phyloP scores from a whole-genome alignment of 2,888 invertebrate species.

The Sarcophaga rosellei region DNA sequence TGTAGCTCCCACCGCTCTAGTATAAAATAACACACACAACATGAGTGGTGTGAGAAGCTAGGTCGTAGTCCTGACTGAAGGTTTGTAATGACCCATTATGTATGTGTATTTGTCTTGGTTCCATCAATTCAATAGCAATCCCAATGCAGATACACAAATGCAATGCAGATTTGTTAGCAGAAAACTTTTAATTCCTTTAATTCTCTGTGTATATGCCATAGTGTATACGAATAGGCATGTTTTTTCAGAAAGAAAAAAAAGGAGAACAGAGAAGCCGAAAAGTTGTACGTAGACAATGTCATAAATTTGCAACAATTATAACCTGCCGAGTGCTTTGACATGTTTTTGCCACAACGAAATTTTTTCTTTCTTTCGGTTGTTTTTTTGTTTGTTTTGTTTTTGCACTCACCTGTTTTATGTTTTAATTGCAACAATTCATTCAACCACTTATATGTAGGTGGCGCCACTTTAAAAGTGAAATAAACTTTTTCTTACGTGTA shows the following conservation, averaged over 20 bases:
- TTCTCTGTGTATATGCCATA: neutral
- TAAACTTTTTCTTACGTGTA: conserved; percentile 13
- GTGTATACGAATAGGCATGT: neutral
- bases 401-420: conserved; percentile 17
- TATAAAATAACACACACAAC: too few species aligned
- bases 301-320: conserved; percentile 55
- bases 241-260: too few species aligned
- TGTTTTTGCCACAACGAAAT: conserved; percentile 3
- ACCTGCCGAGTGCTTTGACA: conserved; percentile 14
- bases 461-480: conserved; percentile 46
- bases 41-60: too few species aligned
- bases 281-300: conserved; percentile 59
- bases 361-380: neutral
- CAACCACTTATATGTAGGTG: conserved; percentile 60
- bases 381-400: neutral
- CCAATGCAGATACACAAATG: too few species aligned
- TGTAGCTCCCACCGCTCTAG: too few species aligned
- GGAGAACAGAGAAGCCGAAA: neutral
- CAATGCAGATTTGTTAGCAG: too few species aligned
- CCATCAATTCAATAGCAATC: too few species aligned
- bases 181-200: neutral
- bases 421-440: conserved; percentile 63
- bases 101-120: too few species aligned
- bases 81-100: too few species aligned
- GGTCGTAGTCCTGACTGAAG: too few species aligned